A percentile compares a stretch with the other conserved stretches of the same genome.
Evolutionary conservation across 1,140 invertebrate genomes (phyloP).

Genomic region (Aphelinus certus): DNA sequence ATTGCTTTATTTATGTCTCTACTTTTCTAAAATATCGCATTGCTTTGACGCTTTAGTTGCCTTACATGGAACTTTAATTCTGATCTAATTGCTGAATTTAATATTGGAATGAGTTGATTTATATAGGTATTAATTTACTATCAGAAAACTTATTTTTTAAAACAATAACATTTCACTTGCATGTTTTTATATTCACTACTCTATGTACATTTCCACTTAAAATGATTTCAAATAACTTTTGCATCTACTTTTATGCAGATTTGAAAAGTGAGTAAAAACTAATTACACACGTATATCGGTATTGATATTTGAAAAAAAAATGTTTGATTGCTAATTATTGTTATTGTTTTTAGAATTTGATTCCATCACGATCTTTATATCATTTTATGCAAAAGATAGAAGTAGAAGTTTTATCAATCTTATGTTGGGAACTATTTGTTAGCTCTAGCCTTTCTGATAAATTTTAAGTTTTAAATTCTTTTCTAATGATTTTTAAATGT

Average conservation of each 20-base stretch:
- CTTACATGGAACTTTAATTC: neutral
- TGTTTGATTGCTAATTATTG: neutral
- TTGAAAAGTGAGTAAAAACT: constrained; percentile 36
- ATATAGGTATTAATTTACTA: constrained; percentile 1
- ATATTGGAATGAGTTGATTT: neutral
- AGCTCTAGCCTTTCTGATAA: no score
- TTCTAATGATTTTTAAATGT: neutral
- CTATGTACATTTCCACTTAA: no score
- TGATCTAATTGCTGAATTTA: neutral
- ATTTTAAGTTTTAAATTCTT: neutral
- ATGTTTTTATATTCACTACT: constrained; percentile 5
- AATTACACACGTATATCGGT: constrained; percentile 13
- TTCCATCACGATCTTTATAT: neutral
- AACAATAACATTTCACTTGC: constrained; percentile 1
- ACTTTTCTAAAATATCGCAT: neutral
- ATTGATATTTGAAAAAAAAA: constrained; percentile 8
- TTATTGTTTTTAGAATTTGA: neutral
- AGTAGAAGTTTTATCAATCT: neutral
- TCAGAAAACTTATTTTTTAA: neutral
- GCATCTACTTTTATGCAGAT: constrained; percentile 13
- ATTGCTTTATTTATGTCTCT: neutral
- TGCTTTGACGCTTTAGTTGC: neutral
- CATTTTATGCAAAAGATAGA: neutral
- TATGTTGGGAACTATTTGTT: neutral
- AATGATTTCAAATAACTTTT: no score